Conservation (phyloP, 2,888 invertebrate species). For the Drosophila suboccidentalis region DNA sequence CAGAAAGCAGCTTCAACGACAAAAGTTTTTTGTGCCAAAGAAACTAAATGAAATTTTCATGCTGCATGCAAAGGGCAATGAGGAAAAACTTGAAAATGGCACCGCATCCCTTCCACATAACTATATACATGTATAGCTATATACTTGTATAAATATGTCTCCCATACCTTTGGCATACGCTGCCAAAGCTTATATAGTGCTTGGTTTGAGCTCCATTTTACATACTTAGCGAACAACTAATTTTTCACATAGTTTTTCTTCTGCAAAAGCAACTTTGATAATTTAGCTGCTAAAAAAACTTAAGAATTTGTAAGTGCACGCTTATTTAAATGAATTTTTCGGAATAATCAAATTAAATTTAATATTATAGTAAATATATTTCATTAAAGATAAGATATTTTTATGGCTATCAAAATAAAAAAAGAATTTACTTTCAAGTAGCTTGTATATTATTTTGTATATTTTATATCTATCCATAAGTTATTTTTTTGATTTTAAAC, state of each 20-base stretch:
- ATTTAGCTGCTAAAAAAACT: slow-evolving; percentile 1
- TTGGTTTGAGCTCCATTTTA: slow-evolving; percentile 5
- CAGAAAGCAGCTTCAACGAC: slow-evolving; percentile 53
- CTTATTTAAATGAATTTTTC: not conserved
- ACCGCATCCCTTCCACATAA: slow-evolving; percentile 17
- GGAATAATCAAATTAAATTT: too few relatives aligned
- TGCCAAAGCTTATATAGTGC: slow-evolving; percentile 16
- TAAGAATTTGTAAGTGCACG: not conserved
- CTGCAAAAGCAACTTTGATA: not conserved
- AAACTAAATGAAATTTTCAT: slow-evolving; percentile 81
- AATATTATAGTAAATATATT: too few relatives aligned
- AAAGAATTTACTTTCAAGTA: too few relatives aligned
- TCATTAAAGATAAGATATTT: too few relatives aligned
- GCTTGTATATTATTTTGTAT: too few relatives aligned
- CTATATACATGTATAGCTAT: slow-evolving; percentile 10
- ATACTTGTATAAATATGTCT: slow-evolving; percentile 17
- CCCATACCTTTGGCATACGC: slow-evolving; percentile 6
- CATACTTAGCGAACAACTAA: slow-evolving; percentile 5
- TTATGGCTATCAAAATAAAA: too few relatives aligned
- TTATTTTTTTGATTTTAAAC: too few relatives aligned
- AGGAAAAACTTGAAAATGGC: slow-evolving; percentile 41
- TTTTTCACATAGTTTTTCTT: slow-evolving; percentile 13
- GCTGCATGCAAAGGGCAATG: slow-evolving; percentile 47
- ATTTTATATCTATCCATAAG: too few relatives aligned
- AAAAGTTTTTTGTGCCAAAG: slow-evolving; percentile 59